These are phyloP conservation scores for Eulithis prunata DNA, from an alignment of 2,888 invertebrate species.

Conservation along the genomic window DNA sequence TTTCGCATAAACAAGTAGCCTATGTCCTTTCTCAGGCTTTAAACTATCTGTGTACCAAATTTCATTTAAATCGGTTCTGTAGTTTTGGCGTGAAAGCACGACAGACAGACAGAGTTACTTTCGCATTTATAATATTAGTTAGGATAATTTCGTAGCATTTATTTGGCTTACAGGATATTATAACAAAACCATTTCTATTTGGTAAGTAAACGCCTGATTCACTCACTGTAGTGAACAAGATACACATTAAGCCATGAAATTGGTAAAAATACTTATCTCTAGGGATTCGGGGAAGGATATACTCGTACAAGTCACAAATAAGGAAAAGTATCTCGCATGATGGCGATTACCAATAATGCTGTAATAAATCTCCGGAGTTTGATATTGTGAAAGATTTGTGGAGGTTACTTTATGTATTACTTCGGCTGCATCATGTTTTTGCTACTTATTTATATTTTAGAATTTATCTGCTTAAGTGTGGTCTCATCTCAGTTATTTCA, in stretches of 20 bases:
- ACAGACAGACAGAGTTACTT: too few species aligned
- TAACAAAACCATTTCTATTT: background rate
- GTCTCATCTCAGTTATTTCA: too few species aligned
- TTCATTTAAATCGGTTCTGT: too few species aligned
- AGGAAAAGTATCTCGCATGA: slow-evolving; percentile 20
- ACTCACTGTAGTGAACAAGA: background rate
- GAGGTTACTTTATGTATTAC: background rate
- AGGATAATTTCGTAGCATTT: background rate
- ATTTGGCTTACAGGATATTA: background rate
- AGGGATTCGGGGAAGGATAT: background rate
- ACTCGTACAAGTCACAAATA: slow-evolving; percentile 19
- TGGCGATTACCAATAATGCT: slow-evolving; percentile 23
- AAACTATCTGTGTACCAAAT: too few species aligned
- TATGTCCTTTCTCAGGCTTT: too few species aligned
- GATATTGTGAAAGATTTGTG: background rate
- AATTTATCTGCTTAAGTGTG: too few species aligned
- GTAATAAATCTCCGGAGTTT: slow-evolving; percentile 9
- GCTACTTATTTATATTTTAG: background rate
- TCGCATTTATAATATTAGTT: too few species aligned
- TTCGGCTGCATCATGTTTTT: too few species aligned
- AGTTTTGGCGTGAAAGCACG: too few species aligned
- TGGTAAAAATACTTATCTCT: slow-evolving; percentile 5
- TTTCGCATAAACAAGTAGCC: too few species aligned
- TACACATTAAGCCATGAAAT: background rate
- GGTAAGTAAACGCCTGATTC: too few species aligned